Percentiles rank a stretch among this genome's conserved stretches.
Evolutionary conservation across 2,888 invertebrate species (phyloP).

Genomic region (Andrena dorsata): DNA sequence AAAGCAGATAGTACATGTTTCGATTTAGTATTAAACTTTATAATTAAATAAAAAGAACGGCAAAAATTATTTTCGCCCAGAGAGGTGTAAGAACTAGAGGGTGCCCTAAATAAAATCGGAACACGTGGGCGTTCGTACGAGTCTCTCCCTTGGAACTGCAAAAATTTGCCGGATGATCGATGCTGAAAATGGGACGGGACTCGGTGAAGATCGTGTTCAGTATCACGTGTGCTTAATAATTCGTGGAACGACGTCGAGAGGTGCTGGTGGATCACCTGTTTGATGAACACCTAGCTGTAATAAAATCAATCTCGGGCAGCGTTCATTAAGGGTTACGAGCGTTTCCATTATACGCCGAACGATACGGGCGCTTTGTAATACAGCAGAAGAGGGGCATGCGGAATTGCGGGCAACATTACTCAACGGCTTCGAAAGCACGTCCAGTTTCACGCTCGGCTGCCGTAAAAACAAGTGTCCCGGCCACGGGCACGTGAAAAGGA

Average conservation of each 20-base stretch:
- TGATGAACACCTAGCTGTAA: not conserved
- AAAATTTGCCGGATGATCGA: constrained; percentile 1
- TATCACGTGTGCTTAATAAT: not conserved
- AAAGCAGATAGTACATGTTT: too few species aligned
- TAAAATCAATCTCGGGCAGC: constrained; percentile 33
- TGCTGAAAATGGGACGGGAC: not conserved
- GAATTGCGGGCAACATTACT: constrained; percentile 75
- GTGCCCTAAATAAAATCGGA: not conserved
- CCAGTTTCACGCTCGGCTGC: constrained; percentile 71
- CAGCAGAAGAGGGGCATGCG: constrained; percentile 62
- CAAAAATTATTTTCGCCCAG: too few species aligned
- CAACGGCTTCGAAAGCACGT: constrained; percentile 72
- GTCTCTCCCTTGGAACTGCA: not conserved
- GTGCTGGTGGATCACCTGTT: not conserved
- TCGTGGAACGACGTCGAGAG: not conserved
- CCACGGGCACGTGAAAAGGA: constrained; percentile 50
- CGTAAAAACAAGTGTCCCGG: constrained; percentile 63
- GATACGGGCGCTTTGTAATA: constrained; percentile 37
- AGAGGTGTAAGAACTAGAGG: too few species aligned
- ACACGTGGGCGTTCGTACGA: not conserved
- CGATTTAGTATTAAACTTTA: too few species aligned
- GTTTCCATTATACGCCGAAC: constrained; percentile 54
- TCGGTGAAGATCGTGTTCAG: not conserved
- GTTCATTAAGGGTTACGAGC: constrained; percentile 42
- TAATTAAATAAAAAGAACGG: too few species aligned